Conservation (phyloP, 2,113 vertebrate species). For the Chrysemys picta region DNA sequence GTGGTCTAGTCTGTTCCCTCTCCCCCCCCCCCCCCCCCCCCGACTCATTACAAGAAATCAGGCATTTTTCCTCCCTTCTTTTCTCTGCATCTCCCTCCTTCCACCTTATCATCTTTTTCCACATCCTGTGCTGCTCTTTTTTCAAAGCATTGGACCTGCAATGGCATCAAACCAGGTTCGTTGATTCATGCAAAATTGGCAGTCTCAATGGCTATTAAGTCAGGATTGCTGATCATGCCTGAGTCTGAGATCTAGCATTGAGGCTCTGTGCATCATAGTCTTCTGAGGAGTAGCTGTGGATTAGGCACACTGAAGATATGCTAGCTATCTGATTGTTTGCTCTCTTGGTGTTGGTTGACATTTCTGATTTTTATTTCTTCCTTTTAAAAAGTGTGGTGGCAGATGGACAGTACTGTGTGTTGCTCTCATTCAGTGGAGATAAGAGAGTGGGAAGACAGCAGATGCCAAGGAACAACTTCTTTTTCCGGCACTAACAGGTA, state of each 20-base stretch:
- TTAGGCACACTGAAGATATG: background rate
- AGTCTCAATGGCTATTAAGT: accelerated
- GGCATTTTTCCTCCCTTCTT: background rate
- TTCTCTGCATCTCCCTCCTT: background rate
- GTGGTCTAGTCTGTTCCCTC: background rate
- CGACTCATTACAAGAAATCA: background rate
- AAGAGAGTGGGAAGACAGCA: background rate
- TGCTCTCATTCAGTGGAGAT: background rate
- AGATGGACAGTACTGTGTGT: background rate
- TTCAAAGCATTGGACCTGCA: background rate
- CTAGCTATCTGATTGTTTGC: background rate
- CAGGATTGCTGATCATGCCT: accelerated
- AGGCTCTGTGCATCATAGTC: accelerated
- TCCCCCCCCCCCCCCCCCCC: too few species aligned
- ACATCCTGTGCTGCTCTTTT: accelerated
- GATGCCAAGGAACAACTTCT: background rate
- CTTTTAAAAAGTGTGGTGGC: background rate
- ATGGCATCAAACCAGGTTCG: background rate
- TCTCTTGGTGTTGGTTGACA: background rate
- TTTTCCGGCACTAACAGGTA: background rate
- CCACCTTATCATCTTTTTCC: background rate
- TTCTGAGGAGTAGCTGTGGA: background rate
- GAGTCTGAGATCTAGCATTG: background rate
- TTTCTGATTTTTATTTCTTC: background rate
- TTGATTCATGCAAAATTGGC: background rate